These are phyloP conservation scores for Phalacrocorax carbo DNA, from an alignment of 2,113 vertebrate genomes.

Conservation along the genomic window DNA sequence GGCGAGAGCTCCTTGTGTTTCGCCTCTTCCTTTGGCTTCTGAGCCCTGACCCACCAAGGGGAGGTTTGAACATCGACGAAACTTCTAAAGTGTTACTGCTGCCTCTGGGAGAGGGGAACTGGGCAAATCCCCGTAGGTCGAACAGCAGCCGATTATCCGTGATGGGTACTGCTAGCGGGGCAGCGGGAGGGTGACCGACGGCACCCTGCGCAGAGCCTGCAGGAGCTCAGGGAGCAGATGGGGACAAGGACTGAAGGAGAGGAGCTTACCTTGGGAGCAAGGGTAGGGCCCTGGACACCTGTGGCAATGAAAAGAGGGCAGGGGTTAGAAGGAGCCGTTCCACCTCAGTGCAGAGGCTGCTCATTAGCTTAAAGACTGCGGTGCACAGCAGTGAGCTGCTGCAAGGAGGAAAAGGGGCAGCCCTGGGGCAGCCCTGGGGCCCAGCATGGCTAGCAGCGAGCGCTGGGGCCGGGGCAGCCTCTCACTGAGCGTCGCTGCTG, in stretches of 20 bases:
- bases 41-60: fast-evolving
- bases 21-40: fast-evolving
- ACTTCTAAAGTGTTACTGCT: fast-evolving
- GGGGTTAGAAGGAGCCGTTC: neutral
- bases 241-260: neutral
- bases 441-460: fast-evolving
- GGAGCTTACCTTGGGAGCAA: too few relatives aligned
- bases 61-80: fast-evolving
- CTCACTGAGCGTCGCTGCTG: fast-evolving
- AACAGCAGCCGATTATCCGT: fast-evolving
- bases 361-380: fast-evolving
- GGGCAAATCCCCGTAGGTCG: fast-evolving
- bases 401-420: too few relatives aligned
- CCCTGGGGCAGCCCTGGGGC: neutral
- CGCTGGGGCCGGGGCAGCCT: too few relatives aligned
- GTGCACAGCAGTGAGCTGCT: fast-evolving
- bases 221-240: fast-evolving
- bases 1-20: too few relatives aligned
- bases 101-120: neutral
- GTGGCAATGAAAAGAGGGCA: too few relatives aligned
- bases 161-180: fast-evolving
- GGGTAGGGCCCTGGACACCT: too few relatives aligned
- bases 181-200: fast-evolving
- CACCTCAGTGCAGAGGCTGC: neutral
- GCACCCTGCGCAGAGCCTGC: neutral